Conservation (phyloP, 1,140 invertebrate genomes). For the Pseudomyrmex flavicornis region DNA sequence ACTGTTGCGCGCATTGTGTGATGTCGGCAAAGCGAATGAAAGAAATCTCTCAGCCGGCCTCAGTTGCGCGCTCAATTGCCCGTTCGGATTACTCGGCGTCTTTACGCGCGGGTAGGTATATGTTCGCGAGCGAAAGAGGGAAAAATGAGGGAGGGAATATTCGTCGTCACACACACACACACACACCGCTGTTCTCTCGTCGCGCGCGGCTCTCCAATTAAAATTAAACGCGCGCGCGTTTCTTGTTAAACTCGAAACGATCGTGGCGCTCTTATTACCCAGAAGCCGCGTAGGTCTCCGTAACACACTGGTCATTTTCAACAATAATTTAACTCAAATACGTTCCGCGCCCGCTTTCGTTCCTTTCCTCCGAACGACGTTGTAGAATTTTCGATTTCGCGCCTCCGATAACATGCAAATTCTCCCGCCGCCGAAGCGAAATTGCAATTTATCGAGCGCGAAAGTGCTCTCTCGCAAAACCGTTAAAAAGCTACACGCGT, state of each 20-base stretch:
- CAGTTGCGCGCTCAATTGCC: constrained; percentile 16
- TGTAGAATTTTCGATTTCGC: neutral
- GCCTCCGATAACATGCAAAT: constrained; percentile 8
- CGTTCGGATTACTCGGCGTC: constrained; percentile 7
- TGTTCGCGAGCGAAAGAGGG: neutral
- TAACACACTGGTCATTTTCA: constrained; percentile 8
- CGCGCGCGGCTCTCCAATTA: constrained; percentile 64
- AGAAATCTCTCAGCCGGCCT: neutral
- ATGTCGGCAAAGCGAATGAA: neutral
- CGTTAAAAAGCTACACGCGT: neutral
- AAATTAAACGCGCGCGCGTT: constrained; percentile 65
- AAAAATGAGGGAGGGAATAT: neutral
- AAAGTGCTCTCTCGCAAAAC: neutral
- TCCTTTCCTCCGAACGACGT: constrained; percentile 3
- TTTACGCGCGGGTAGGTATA: neutral
- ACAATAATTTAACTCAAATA: constrained; percentile 33
- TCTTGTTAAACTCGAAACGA: constrained; percentile 57
- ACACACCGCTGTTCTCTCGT: constrained; percentile 1
- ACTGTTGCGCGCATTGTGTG: neutral
- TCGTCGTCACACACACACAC: constrained; percentile 33
- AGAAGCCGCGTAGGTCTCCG: constrained; percentile 5
- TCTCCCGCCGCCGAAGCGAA: neutral
- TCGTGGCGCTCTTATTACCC: constrained; percentile 55
- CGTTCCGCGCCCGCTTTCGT: neutral
- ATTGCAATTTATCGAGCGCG: constrained; percentile 18